phyloP scores from a whole-genome alignment of 2,888 invertebrate genomes.

The Cantharis rufa region DNA sequence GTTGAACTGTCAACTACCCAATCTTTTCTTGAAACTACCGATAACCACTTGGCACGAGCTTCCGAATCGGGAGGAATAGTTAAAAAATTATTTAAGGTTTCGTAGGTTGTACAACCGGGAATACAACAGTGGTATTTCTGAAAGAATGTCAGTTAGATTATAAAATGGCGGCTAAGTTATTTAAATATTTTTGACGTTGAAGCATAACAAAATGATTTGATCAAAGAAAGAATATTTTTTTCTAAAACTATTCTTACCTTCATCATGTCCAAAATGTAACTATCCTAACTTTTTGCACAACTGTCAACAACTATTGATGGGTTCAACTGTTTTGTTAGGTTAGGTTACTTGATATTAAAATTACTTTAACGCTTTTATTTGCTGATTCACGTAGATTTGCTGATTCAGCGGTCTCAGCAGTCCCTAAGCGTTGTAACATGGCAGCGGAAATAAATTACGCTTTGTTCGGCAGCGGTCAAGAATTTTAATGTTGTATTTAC shows the following conservation, averaged over 20 bases:
- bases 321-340: not conserved
- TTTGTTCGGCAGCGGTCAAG: too few relatives aligned
- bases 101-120: slow-evolving; percentile 24
- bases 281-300: not conserved
- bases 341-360: not conserved
- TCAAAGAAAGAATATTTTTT: not conserved
- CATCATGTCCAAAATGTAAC: not conserved
- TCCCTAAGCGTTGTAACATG: too few relatives aligned
- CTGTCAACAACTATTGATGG: not conserved
- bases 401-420: too few relatives aligned
- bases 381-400: too few relatives aligned
- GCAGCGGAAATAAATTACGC: too few relatives aligned
- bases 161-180: not conserved
- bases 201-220: not conserved
- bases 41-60: slow-evolving; percentile 15
- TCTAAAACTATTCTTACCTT: not conserved
- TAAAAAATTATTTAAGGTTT: slow-evolving; percentile 8
- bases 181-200: not conserved
- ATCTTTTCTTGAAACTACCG: slow-evolving; percentile 12
- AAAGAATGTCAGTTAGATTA: slow-evolving; percentile 10
- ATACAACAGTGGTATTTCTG: slow-evolving; percentile 26
- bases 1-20: slow-evolving; percentile 19
- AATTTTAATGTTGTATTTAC: too few relatives aligned
- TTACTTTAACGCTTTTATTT: not conserved
- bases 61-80: slow-evolving; percentile 7